Evolutionary conservation across 2,113 vertebrate genomes (phyloP).

Genomic region (Lanius ludovicianus): DNA sequence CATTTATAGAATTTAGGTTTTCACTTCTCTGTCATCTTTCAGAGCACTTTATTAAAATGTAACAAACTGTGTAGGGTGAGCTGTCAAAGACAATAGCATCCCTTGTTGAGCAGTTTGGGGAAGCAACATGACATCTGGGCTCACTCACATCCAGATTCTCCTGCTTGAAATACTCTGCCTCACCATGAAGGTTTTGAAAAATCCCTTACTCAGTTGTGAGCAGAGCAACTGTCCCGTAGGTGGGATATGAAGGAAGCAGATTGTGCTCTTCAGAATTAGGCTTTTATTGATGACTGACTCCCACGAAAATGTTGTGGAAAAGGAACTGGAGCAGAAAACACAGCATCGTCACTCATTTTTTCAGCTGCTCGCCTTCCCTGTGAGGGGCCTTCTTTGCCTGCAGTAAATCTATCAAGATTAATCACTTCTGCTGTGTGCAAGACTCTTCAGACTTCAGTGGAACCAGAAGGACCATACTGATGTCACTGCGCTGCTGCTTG

Average conservation of each 20-base stretch:
- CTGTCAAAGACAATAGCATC: background rate
- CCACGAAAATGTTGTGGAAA: background rate
- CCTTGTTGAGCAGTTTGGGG: background rate
- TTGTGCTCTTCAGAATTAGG: background rate
- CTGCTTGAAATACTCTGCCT: background rate
- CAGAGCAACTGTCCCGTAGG: background rate
- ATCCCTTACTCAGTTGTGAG: background rate
- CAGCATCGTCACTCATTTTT: fast-evolving
- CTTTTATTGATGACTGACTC: background rate
- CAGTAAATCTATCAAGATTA: background rate
- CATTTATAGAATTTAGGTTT: background rate
- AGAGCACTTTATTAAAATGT: background rate
- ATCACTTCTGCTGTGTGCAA: background rate
- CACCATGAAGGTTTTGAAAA: background rate
- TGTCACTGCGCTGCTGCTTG: background rate
- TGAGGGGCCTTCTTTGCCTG: background rate
- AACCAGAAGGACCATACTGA: fast-evolving
- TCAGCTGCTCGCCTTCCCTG: background rate
- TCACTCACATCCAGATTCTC: background rate
- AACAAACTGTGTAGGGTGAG: background rate
- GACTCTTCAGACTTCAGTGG: background rate
- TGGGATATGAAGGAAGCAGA: background rate
- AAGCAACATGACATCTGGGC: background rate
- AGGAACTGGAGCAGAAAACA: background rate
- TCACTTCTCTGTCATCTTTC: background rate